These are phyloP conservation scores for Helostoma temminkii DNA, from an alignment of 2,797 vertebrate genomes.

Conservation along the genomic window DNA sequence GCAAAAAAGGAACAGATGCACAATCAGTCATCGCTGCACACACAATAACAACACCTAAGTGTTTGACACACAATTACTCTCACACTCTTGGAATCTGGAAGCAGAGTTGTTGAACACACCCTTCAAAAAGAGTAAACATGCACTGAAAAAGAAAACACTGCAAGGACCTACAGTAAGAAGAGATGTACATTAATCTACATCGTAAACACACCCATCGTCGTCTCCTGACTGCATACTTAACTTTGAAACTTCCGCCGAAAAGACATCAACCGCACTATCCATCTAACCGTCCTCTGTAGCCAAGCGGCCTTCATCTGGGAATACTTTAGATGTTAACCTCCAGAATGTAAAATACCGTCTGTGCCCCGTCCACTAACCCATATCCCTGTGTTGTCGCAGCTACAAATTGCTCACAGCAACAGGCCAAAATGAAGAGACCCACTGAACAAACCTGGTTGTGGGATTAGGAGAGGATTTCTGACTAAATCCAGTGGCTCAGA, in stretches of 20 bases:
- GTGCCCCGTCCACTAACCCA: slow-evolving; percentile 21
- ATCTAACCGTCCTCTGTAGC: slow-evolving; percentile 79
- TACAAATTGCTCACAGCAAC: slow-evolving; percentile 20
- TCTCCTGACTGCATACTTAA: slow-evolving; percentile 71
- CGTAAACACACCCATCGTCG: not conserved
- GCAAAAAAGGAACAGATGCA: slow-evolving; percentile 1
- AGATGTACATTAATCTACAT: not conserved
- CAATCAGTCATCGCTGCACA: not conserved
- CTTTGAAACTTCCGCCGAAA: slow-evolving; percentile 78
- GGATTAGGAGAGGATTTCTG: slow-evolving; percentile 84
- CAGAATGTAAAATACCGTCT: not conserved
- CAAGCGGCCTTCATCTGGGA: slow-evolving; percentile 72
- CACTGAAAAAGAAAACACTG: not conserved
- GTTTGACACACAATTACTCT: too few relatives aligned
- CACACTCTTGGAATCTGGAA: not conserved
- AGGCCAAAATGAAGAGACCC: slow-evolving; percentile 16
- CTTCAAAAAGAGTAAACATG: not conserved
- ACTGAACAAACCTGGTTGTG: slow-evolving; percentile 37
- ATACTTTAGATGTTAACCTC: slow-evolving; percentile 1
- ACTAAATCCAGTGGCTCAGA: slow-evolving; percentile 77
- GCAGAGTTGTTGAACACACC: not conserved
- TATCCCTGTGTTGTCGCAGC: slow-evolving; percentile 12
- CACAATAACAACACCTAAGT: too few relatives aligned
- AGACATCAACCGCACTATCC: slow-evolving; percentile 82
- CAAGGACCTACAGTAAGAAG: not conserved